Base-by-base conservation (phyloP, 2,888 invertebrate species). In the Hirtodrosophila cameraria region DNA sequence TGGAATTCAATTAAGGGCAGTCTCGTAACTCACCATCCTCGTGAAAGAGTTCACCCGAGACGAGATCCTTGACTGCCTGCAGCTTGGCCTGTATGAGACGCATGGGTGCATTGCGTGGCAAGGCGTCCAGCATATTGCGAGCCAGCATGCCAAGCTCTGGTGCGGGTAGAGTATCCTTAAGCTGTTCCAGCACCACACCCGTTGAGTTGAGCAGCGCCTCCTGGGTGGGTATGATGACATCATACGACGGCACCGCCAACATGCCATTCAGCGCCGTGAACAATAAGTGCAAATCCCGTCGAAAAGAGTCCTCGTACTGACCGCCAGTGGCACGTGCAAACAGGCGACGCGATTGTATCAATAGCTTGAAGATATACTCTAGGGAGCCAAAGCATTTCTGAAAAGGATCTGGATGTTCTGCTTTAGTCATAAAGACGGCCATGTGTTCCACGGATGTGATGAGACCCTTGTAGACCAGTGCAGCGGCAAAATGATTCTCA, bases 401-500 rank as follows among this genome's bases (percentile, higher is more conserved):
- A 61, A 97, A 96, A 0, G 97, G 95, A 84, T 97, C 97, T 65
- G 97, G 97, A 35, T 96, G 95, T 73, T 97, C 97, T 0, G 96
- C 95, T 9, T 95, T 95, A 5, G 95, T 94, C 20, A 96, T 96
- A 93, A 95, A 95, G 71, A 97, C 96, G 0, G 97, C 96, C 91
- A 96, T 96, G 88, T 97, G 97, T 81, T 96, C 96, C 1, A 98
- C 96, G 68, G 97, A 97, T 8, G 95, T 96, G 39, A 97, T 92
- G 0, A 98, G 92, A 0, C 97, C 97, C 89, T 97, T 97, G 91
- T 98, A 97, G 12, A 98, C 98, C 9, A 98, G 92, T 0, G 98
- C 97, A 1, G 97, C 97, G 0, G 98, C 97, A 91, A 99, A 98
- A 90, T 97, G 97, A 73, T 96, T 96, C 76, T 96, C 95, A 48